Evolutionary conservation across 1,140 invertebrate genomes (phyloP).

Genomic region (Lanistes nyassanus): DNA sequence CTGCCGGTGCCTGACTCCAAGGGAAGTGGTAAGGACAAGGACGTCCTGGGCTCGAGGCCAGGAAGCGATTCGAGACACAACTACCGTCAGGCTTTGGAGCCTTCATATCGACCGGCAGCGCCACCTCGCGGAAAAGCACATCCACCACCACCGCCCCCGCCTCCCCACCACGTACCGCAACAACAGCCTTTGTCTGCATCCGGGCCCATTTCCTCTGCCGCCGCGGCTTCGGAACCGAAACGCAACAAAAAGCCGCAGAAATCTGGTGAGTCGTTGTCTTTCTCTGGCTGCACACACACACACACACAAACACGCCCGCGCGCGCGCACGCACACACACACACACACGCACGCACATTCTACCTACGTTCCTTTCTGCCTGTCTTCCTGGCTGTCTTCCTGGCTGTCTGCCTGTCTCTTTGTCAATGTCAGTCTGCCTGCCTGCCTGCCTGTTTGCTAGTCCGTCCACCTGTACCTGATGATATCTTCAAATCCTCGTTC

Average conservation of each 20-base stretch:
- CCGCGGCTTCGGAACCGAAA: background rate
- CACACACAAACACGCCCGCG: background rate
- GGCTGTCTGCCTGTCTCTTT: conserved; percentile 1
- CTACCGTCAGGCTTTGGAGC: too few relatives aligned
- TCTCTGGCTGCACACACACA: background rate
- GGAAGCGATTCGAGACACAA: too few relatives aligned
- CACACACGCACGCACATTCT: background rate
- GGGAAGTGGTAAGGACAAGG: too few relatives aligned
- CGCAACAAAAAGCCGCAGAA: background rate
- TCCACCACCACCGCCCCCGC: background rate
- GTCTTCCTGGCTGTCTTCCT: background rate
- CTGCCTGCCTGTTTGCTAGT: background rate
- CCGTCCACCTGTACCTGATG: too few relatives aligned
- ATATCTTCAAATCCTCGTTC: too few relatives aligned
- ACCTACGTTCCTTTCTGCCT: background rate
- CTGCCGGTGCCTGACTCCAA: too few relatives aligned
- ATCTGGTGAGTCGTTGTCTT: too few relatives aligned
- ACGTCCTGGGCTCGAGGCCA: too few relatives aligned
- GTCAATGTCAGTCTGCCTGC: background rate
- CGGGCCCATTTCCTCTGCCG: background rate
- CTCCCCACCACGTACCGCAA: background rate
- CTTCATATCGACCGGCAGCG: too few relatives aligned
- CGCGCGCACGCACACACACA: background rate
- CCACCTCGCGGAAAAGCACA: background rate
- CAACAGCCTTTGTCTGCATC: background rate